Base-by-base conservation (phyloP, 2,113 vertebrate species). In the Syrmaticus mikado region DNA sequence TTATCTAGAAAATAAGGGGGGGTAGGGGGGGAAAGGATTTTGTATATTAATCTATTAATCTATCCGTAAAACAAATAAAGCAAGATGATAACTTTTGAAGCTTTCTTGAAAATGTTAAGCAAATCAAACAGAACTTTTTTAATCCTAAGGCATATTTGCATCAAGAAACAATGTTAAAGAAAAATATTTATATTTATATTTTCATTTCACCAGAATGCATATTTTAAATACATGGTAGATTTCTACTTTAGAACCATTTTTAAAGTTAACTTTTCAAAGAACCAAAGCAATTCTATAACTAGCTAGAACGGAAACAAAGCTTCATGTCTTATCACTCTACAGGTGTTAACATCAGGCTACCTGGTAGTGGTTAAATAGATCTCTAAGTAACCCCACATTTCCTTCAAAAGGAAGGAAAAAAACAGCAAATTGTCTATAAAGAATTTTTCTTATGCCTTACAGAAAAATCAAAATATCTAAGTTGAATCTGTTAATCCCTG, bases 331-430 rank as follows among this genome's bases (percentile, higher is more conserved):
- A 22, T 13, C 71, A 7, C 3, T 17, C 6, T 38, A 16, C 8
- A 36, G 3, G 30, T n/a, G 4, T 57, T 57, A 21, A 30, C 45
- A 70, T 74, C 36, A 73, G 50, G 12, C 6, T 36, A 46, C n/a
- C 34, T 70, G 5, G 3, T 10, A 66, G 14, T 13, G 6, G 19
- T 36, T 43, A 52, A 79, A 34, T 5, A 68, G 11, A 66, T 70
- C 62, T 45, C n/a, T 67, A 64, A 75, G 72, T 55, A 74, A 27
- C 0, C 0, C 4, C 8, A 25, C 10, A 14, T 1, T 1, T 48
- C 75, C 27, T 72, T 88, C 53, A 85, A 71, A 76, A 3, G 6
- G 16, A 53, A 66, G 5, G 4, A 2, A 13, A 2, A 2, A 6
- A 45, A 27, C 45, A 79, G 3, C 27, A 62, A n/a, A 1, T 8